These are phyloP conservation scores for Cremastinae sp. DNA, from an alignment of 2,888 invertebrate species.

Conservation along the genomic window DNA sequence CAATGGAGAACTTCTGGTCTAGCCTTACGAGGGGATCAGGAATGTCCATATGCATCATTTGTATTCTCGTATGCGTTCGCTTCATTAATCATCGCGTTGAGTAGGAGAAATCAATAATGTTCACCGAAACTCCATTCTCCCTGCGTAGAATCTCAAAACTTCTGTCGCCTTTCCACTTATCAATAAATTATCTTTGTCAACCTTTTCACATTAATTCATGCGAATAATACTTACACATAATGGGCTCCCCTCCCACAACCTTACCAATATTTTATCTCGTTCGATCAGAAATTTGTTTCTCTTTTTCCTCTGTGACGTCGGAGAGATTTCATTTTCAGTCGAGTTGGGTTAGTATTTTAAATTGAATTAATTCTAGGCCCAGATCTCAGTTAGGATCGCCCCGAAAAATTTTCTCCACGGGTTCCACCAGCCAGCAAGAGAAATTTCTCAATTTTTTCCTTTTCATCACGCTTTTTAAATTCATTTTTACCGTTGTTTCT, in stretches of 20 bases:
- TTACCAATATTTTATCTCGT: not conserved
- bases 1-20: conserved; percentile 2
- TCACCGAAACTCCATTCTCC: conserved; percentile 19
- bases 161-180: not conserved
- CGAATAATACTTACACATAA: conserved; percentile 26
- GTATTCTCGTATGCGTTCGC: conserved; percentile 11
- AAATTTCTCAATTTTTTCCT: no score
- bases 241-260: not conserved
- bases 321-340: no score
- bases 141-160: conserved; percentile 16
- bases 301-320: no score
- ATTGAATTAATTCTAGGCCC: no score
- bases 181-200: not conserved
- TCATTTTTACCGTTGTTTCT: no score
- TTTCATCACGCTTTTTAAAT: no score
- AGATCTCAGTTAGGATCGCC: no score
- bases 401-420: no score
- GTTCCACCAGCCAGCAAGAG: no score
- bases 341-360: no score
- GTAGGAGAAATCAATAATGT: conserved; percentile 57
- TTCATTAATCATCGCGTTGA: conserved; percentile 58
- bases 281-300: not conserved
- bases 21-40: conserved; percentile 23
- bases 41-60: conserved; percentile 1
- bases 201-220: conserved; percentile 32